These are phyloP conservation scores for Nyctibius bracteatus DNA, from an alignment of 2,113 vertebrate genomes.

Conservation along the genomic window DNA sequence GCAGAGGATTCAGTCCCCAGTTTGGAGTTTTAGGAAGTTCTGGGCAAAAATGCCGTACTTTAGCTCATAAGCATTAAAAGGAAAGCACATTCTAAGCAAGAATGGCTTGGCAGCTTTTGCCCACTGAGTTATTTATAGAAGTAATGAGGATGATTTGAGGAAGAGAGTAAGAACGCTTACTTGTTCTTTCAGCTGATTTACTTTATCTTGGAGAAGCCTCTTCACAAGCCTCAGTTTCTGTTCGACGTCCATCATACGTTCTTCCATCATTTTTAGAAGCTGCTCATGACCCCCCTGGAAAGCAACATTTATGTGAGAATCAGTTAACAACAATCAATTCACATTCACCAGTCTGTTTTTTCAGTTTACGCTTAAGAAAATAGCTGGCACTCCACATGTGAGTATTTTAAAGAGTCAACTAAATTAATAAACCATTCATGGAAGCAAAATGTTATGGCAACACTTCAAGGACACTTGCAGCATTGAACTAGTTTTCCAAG, in stretches of 20 bases:
- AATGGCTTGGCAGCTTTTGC: not conserved
- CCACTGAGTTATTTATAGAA: not conserved
- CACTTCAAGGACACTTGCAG: not conserved
- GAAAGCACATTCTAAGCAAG: not conserved
- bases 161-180: slow-evolving; percentile 62
- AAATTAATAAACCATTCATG: not conserved
- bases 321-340: not conserved
- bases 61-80: not conserved
- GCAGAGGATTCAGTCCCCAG: accelerated
- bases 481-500: not conserved
- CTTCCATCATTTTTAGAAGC: slow-evolving; percentile 85
- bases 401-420: not conserved
- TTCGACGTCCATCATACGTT: slow-evolving; percentile 90
- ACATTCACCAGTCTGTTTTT: not conserved
- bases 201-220: slow-evolving; percentile 91
- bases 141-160: not conserved
- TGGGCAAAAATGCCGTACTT: not conserved
- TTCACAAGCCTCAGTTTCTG: slow-evolving; percentile 89
- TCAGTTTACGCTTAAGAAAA: not conserved
- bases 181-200: slow-evolving; percentile 92
- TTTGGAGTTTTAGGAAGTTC: not conserved
- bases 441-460: not conserved
- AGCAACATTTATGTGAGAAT: slow-evolving; percentile 13
- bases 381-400: not conserved
- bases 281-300: slow-evolving; percentile 80